These are phyloP conservation scores for Polyommatus iphigenia DNA, from an alignment of 2,888 invertebrate species.

Conservation along the genomic window DNA sequence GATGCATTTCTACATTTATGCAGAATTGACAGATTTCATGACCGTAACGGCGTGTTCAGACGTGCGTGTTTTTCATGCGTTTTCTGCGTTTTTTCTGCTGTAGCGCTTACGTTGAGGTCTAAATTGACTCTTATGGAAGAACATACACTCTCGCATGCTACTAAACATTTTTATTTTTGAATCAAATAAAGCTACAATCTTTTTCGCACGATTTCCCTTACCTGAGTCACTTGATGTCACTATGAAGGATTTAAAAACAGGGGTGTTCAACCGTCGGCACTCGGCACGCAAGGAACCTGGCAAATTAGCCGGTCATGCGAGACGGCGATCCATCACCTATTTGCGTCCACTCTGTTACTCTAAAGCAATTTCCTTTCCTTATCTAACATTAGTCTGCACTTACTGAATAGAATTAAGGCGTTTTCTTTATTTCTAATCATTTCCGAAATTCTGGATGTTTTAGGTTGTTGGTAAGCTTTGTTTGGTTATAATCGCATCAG, in stretches of 20 bases:
- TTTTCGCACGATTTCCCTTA: constrained; percentile 32
- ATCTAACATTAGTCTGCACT: constrained; percentile 63
- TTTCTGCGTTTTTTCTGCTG: too few species aligned
- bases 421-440: constrained; percentile 11
- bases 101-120: too few species aligned
- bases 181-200: background rate
- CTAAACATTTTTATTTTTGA: background rate
- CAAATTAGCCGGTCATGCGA: constrained; percentile 73
- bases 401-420: constrained; percentile 71
- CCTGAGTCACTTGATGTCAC: constrained; percentile 52
- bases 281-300: constrained; percentile 49
- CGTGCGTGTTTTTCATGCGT: too few species aligned
- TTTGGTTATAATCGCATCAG: background rate
- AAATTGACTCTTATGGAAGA: too few species aligned
- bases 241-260: constrained; percentile 63
- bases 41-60: too few species aligned
- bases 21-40: too few species aligned
- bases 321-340: constrained; percentile 74
- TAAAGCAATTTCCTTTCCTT: constrained; percentile 77
- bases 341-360: constrained; percentile 70
- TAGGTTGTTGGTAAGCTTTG: background rate
- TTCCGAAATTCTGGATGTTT: background rate
- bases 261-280: constrained; percentile 51
- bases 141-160: too few species aligned
- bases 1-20: too few species aligned